phyloP scores from a whole-genome alignment of 2,888 invertebrate species.

The Acleris holmiana region DNA sequence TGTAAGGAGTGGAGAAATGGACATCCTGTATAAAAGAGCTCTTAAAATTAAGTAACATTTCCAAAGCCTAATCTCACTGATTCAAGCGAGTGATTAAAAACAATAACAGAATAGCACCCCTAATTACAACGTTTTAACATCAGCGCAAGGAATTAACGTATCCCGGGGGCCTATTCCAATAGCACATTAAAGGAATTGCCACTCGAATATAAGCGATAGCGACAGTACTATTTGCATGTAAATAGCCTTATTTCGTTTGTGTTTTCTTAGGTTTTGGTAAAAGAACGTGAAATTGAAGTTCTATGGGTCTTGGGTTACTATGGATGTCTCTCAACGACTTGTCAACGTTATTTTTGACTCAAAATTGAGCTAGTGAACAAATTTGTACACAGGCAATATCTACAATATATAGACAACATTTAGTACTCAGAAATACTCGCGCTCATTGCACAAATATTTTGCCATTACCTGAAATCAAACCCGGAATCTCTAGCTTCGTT shows the following conservation, averaged over 20 bases:
- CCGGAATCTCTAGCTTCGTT: no score
- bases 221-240: constrained; percentile 30
- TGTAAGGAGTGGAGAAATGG: no score
- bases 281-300: neutral
- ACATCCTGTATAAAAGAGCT: no score
- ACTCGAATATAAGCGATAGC: constrained; percentile 34
- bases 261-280: constrained; percentile 4
- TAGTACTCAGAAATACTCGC: no score
- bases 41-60: neutral
- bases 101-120: constrained; percentile 8
- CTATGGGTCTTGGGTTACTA: no score
- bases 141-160: constrained; percentile 14
- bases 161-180: constrained; percentile 24
- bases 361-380: no score
- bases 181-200: constrained; percentile 32
- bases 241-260: constrained; percentile 27
- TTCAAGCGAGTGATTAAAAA: constrained; percentile 1
- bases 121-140: constrained; percentile 22
- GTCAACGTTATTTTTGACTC: no score
- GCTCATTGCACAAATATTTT: no score
- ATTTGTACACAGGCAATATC: no score
- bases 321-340: no score
- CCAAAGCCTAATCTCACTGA: neutral
- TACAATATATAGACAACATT: no score
- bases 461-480: no score